Conservation (phyloP, 2,113 vertebrate species). For the Dicrurus megarhynchus region DNA sequence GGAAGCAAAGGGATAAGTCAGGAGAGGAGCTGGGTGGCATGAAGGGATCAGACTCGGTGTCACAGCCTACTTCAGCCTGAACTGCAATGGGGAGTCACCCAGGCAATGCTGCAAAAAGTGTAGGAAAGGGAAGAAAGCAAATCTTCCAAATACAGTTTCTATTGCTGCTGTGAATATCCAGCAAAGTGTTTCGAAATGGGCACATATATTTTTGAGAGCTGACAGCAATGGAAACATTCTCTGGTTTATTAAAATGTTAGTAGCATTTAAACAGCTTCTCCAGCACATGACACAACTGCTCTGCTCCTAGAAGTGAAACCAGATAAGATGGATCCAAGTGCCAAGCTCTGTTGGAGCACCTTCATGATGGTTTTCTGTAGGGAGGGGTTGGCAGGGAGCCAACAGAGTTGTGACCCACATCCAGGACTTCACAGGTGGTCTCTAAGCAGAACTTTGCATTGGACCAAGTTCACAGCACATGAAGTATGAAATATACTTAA, state of each 20-base stretch:
- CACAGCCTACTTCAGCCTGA: not conserved
- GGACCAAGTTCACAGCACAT: not conserved
- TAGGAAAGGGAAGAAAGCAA: not conserved
- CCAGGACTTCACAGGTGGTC: not conserved
- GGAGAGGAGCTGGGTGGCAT: not conserved
- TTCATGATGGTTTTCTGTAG: not conserved
- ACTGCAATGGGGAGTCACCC: rapidly evolving
- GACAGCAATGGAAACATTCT: not conserved
- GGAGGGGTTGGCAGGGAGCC: not conserved
- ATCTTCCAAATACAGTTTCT: not conserved
- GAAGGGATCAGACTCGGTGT: not conserved
- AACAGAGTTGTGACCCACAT: not conserved
- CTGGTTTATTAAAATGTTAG: not conserved
- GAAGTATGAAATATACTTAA: not conserved
- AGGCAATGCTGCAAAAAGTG: not conserved
- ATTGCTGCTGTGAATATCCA: not conserved
- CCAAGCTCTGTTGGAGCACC: not conserved
- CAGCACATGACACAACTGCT: not conserved
- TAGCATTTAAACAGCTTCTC: not conserved
- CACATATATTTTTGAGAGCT: not conserved
- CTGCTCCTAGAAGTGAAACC: not conserved
- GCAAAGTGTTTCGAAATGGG: not conserved
- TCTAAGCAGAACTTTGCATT: not conserved
- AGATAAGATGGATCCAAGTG: not conserved
- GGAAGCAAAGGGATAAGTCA: not conserved